Evolutionary conservation across 1,140 invertebrate species (phyloP).

Genomic region (Periplaneta americana): DNA sequence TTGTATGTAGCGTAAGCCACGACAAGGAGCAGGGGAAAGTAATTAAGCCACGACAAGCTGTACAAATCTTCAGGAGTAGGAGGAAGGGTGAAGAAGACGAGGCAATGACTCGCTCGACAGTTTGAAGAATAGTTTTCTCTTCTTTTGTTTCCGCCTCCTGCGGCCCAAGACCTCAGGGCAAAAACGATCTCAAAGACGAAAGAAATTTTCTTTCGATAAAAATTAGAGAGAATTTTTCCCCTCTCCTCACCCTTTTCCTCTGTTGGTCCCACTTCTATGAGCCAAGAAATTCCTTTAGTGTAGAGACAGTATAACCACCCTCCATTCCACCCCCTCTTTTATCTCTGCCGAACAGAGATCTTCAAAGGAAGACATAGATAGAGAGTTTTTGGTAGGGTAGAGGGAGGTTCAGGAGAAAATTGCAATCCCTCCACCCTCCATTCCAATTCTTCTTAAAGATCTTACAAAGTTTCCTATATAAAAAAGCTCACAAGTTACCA

Average conservation of each 20-base stretch:
- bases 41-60: neutral
- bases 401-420: neutral
- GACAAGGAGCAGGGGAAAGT: too few relatives aligned
- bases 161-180: neutral
- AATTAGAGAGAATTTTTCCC: neutral
- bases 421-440: neutral
- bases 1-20: neutral
- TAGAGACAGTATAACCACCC: neutral
- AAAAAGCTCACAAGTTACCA: neutral
- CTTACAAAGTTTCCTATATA: neutral
- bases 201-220: neutral
- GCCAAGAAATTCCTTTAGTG: neutral
- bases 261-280: neutral
- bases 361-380: neutral
- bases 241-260: too few relatives aligned
- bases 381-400: neutral
- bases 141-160: neutral
- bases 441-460: too few relatives aligned
- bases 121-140: neutral
- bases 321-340: neutral
- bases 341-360: neutral
- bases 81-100: neutral
- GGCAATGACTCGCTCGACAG: neutral
- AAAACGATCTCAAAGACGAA: neutral
- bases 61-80: neutral